Conservation (phyloP, 1,140 invertebrate genomes). For the Drosophila nikananu region DNA sequence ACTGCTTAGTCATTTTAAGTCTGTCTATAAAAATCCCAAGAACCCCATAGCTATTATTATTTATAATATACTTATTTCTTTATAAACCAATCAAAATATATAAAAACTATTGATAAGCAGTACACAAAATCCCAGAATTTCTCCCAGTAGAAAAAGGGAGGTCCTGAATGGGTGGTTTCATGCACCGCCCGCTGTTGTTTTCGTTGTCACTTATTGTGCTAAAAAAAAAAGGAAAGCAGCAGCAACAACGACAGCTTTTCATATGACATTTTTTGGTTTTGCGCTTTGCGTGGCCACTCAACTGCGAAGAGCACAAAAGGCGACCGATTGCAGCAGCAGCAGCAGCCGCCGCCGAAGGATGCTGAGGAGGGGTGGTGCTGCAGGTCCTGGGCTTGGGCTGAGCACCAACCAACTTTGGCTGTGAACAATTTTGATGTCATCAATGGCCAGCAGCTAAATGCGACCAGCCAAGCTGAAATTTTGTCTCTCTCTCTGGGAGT, state of each 20-base stretch:
- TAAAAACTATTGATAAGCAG: background rate
- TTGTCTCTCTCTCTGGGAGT: slow-evolving; percentile 38
- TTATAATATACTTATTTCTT: too few species aligned
- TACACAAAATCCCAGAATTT: background rate
- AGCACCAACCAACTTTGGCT: slow-evolving; percentile 40
- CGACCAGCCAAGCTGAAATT: slow-evolving; percentile 74
- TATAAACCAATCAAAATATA: background rate
- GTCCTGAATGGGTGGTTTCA: slow-evolving; percentile 43
- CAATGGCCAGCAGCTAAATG: slow-evolving; percentile 54
- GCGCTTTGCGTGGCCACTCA: slow-evolving; percentile 83
- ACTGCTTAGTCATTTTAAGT: background rate
- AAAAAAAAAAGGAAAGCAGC: slow-evolving; percentile 24
- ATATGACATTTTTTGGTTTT: slow-evolving; percentile 80
- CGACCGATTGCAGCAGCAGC: slow-evolving; percentile 67
- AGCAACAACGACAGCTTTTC: slow-evolving; percentile 57
- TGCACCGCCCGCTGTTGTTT: slow-evolving; percentile 82
- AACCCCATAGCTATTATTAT: background rate
- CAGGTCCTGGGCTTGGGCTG: slow-evolving; percentile 21
- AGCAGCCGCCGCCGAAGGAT: slow-evolving; percentile 22
- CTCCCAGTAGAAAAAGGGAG: background rate
- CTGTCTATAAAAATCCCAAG: background rate
- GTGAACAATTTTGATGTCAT: slow-evolving; percentile 72
- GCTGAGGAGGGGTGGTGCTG: slow-evolving; percentile 6
- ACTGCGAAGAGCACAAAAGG: slow-evolving; percentile 82
- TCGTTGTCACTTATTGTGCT: slow-evolving; percentile 82